Base-by-base conservation (phyloP, 2,888 invertebrate species). In the Yponomeuta plumbellus region DNA sequence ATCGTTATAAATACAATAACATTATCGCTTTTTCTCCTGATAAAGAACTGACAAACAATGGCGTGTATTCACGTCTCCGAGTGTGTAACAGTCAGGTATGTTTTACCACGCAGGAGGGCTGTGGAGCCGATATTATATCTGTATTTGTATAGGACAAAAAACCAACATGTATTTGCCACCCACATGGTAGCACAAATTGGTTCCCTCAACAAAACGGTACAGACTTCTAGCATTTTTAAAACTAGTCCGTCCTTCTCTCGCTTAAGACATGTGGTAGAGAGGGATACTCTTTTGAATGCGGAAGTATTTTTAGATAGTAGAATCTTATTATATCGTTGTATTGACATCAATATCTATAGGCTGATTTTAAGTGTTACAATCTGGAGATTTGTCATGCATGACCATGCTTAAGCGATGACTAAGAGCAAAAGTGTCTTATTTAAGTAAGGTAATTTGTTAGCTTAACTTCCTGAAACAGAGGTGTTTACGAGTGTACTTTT, bases 41-140 rank as follows among this genome's bases (percentile, higher is more conserved):
- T 52, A 52, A 52, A 3, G 13, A 52, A 17, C 44, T 1, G 17
- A 17, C 44, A 52, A 52, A 52, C 44, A 52, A 52, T 52, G 44
- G 44, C 44, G 44, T 52, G 17, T 17, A 52, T 52, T 52, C 44
- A 52, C 44, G 44, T 52, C 17, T 52, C 17, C 44, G 5, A 52
- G 44, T 17, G 44, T 17, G 13, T 52, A 17, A 52, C 44, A 52
- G 44, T 17, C 44, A 52, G 13, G 44, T 52, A 26, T 26, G 11
- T 10, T 61, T 20, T 44, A 22, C 63, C 17, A 84, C 83, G 85
- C 88, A 83, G 88, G 88, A 84, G 88, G 86, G 82, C 83, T 81
- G 34, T 11, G 59, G 59, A 59, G 75, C 75, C 74, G 73, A 77
- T 78, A 76, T 80, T 78, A 76, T 80, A 82, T 84, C 83, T 80